Percentiles rank a stretch among this genome's conserved stretches.
These are phyloP conservation scores for Maniola jurtina DNA, from an alignment of 1,140 invertebrate genomes.

Conservation along the genomic window DNA sequence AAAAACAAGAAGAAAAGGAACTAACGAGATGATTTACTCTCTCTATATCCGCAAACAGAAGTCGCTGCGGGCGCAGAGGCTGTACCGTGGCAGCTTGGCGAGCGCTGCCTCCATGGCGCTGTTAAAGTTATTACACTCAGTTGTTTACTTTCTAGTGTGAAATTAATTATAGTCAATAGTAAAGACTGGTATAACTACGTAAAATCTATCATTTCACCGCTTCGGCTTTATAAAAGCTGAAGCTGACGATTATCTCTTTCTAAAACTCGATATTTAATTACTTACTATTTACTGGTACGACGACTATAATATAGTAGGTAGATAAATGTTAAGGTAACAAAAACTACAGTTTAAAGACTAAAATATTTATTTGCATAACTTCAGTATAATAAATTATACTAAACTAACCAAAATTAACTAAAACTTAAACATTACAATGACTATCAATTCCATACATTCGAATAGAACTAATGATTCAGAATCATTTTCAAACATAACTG, in stretches of 20 bases:
- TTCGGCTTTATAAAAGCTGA: no score
- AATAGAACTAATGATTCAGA: no score
- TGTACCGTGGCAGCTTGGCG: neutral
- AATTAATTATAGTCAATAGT: no score
- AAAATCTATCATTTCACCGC: no score
- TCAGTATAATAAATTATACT: neutral
- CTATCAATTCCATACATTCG: neutral
- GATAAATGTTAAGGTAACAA: neutral
- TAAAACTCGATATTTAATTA: no score
- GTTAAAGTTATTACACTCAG: neutral
- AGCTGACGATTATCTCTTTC: no score
- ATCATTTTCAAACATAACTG: neutral
- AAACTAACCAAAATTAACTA: neutral
- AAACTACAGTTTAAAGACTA: slow-evolving; percentile 5
- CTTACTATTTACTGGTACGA: no score
- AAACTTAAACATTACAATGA: neutral
- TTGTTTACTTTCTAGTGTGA: no score
- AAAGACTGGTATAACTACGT: no score
- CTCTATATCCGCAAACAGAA: slow-evolving; percentile 30
- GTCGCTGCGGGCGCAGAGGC: neutral
- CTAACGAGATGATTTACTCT: slow-evolving; percentile 49
- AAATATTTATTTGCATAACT: slow-evolving; percentile 8
- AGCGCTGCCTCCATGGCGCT: slow-evolving; percentile 6
- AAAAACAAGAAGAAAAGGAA: slow-evolving; percentile 14
- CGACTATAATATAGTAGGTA: no score